Conservation (phyloP, 2,797 vertebrate genomes). For the Sardinella longiceps region DNA sequence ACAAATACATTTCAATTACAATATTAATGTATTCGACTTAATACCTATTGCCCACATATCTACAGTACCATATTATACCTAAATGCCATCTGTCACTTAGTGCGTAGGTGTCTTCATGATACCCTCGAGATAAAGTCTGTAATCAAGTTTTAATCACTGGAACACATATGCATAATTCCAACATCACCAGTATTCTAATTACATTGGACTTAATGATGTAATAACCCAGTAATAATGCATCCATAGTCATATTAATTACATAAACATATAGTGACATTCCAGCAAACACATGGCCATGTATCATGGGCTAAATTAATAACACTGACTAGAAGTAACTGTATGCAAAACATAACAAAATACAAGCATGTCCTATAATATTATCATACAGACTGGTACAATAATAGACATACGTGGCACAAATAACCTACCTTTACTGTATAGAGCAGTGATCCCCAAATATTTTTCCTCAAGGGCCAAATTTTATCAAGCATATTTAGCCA, state of each 20-base stretch:
- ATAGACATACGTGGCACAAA: too few relatives aligned
- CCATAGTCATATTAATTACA: too few relatives aligned
- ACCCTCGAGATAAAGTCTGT: conserved; percentile 44
- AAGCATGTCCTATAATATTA: conserved; percentile 60
- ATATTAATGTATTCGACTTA: not conserved
- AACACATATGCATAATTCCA: not conserved
- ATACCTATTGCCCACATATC: not conserved
- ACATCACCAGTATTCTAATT: not conserved
- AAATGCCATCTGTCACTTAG: conserved; percentile 52
- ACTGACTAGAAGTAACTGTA: not conserved
- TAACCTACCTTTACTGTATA: too few relatives aligned
- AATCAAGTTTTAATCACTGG: conserved; percentile 56
- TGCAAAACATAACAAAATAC: not conserved
- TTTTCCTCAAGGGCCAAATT: too few relatives aligned
- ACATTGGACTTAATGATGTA: not conserved
- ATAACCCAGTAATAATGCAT: too few relatives aligned
- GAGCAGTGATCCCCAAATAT: too few relatives aligned
- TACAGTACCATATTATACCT: conserved; percentile 34
- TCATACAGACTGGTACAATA: too few relatives aligned
- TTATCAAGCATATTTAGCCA: too few relatives aligned
- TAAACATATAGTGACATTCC: not conserved
- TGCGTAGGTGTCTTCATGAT: conserved; percentile 47
- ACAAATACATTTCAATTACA: not conserved
- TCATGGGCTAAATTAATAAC: not conserved
- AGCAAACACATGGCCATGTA: not conserved